Conservation (phyloP, 2,113 vertebrate species). For the Grantiella picta region DNA sequence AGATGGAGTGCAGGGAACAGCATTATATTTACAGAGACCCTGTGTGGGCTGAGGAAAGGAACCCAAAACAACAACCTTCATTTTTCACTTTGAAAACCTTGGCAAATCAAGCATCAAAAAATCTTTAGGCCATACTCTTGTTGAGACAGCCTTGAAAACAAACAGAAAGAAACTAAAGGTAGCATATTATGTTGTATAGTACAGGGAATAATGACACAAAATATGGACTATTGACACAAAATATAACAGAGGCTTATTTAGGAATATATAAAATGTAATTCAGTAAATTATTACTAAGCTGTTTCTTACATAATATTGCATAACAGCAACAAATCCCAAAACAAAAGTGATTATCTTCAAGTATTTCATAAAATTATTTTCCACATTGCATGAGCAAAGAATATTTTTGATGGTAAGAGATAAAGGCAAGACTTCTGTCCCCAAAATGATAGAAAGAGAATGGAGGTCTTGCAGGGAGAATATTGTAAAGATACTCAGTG, state of each 20-base stretch:
- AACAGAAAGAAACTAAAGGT: background rate
- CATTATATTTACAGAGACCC: background rate
- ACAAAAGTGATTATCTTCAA: background rate
- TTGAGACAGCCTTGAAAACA: background rate
- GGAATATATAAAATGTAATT: background rate
- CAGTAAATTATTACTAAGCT: background rate
- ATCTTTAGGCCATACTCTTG: background rate
- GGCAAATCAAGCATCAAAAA: background rate
- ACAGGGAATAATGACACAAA: background rate
- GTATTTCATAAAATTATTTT: background rate
- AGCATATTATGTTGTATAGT: background rate
- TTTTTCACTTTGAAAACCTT: background rate
- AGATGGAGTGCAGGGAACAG: background rate
- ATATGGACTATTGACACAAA: background rate
- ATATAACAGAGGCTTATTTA: background rate
- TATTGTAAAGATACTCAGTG: background rate
- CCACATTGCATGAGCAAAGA: background rate
- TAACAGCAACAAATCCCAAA: background rate
- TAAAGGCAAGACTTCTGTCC: background rate
- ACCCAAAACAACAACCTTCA: fast-evolving
- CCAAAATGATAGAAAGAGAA: background rate
- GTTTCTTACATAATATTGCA: background rate
- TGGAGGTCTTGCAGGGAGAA: background rate
- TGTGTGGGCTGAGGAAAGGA: background rate
- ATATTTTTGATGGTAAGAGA: background rate